Base-by-base conservation (phyloP, 64 coral and sea anemone genomes). In the Cladopsammia gracilis region DNA sequence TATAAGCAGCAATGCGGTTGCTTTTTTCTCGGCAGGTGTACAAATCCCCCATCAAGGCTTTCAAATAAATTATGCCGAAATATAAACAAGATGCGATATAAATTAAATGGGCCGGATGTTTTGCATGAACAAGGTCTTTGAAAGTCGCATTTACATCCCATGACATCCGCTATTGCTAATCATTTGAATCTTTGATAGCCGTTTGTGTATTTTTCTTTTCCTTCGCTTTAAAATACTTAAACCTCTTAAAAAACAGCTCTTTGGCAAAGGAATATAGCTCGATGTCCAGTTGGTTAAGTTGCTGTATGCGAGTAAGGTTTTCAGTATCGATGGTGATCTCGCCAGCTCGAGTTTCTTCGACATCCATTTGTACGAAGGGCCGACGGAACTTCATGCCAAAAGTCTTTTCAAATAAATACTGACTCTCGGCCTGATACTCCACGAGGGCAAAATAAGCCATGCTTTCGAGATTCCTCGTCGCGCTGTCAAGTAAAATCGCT, bases 361-460 rank as follows among this genome's bases (percentile, higher is more conserved):
- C 61, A 20, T 71, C 74, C 62, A 76, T 65, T 58, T 98, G 97
- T n/a, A 52, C 74, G 25, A 98, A 98, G 0, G 81, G 75, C 50
- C 70, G 78, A 44, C 45, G 66, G 34, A 98, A 98, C 65, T 96
- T 94, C 20, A 96, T 85, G 22, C 94, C 94, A 78, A 98, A 98
- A 1, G 97, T 98, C 73, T 91, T 96, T 52, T 96, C 94, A 81
- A 98, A 98, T 70, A 98, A 96, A 61, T 96, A 98, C 62, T 98
- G 94, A 89, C 92, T 98, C 71, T 98, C 94, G 10, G 72, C 94
- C 50, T 99, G 94, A 73, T 96, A 94, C 87, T 99, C 97, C 20
- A 95, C 64, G 18, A 99, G 89, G 46, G 94, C 97, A 86, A 99
- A 99, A 93, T 96, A 99, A 51, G 97, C 87, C 97, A 99, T 93